Conservation (phyloP, 1,140 invertebrate species). For the Andricus grossulariae region DNA sequence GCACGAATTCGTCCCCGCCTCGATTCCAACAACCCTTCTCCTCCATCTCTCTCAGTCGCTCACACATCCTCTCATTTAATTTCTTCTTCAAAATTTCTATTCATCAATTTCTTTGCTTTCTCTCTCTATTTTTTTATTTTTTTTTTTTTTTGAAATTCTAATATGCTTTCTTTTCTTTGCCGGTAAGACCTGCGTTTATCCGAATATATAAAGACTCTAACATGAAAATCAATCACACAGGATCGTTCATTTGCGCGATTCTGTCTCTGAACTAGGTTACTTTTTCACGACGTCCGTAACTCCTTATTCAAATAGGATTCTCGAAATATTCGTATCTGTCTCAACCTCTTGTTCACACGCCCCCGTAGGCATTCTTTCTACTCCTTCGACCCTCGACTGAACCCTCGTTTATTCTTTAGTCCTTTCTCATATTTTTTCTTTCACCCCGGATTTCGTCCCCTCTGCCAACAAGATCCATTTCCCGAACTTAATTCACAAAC, state of each 20-base stretch:
- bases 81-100: slow-evolving; percentile 36
- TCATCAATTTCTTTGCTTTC: slow-evolving; percentile 18
- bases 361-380: neutral
- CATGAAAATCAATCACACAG: neutral
- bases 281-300: slow-evolving; percentile 6
- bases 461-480: no score
- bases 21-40: slow-evolving; percentile 37
- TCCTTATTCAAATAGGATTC: slow-evolving; percentile 9
- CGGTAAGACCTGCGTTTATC: neutral
- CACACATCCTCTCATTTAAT: slow-evolving; percentile 33
- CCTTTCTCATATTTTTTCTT: no score
- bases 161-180: slow-evolving; percentile 7
- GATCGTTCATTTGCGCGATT: neutral
- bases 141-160: no score
- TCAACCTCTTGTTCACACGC: neutral
- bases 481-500: no score
- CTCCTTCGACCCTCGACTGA: neutral
- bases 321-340: neutral
- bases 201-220: slow-evolving; percentile 11
- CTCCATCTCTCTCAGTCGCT: slow-evolving; percentile 36
- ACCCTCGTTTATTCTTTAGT: neutral
- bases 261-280: neutral
- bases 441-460: no score
- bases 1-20: slow-evolving; percentile 39
- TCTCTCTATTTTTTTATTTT: slow-evolving; percentile 34